Base-by-base conservation (phyloP, 2,888 invertebrate species). In the Ectemnius lituratus region DNA sequence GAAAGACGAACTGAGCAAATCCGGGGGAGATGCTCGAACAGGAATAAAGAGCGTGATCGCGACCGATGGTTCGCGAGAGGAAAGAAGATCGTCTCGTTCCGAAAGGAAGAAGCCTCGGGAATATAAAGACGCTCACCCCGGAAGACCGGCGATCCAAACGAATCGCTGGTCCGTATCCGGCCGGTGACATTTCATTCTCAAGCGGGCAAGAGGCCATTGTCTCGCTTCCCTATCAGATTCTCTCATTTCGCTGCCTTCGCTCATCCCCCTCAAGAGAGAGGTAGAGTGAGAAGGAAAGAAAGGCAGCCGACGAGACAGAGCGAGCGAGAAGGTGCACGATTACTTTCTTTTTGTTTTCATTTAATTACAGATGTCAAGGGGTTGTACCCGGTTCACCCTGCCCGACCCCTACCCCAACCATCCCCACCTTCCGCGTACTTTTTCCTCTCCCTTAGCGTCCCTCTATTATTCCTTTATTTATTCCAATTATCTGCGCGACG, bases 341-440 rank as follows among this genome's bases (percentile, higher is more conserved):
- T 90, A 89, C 89, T 89, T 90, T 89, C 88, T 88, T 90, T 89
- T 90, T 90, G 90, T 90, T 90, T 90, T 90, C 89, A 88, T 90
- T 90, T 90, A 90, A 90, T 90, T 90, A 90, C 90, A 88, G 90
- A 90, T 89, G 90, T 90, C 89, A 90, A 90, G 90, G 89, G 90
- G 89, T 89, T 89, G 88, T 85, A 87, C 85, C 82, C 80, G 16
- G 80, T 79, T 78, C 71, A 56, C 77, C 72, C 78, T 68, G 67
- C 69, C 71, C 66, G 59, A 45, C 64, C 62, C 46, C 70, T 16
- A 52, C 0, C 52, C 5, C 52, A 11, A 6, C 52, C 52, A 52
- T 52, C 4, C n/a, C 52, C 52, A 52, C 52, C 27, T 67, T 65
- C 79, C 57, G 70, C 71, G 78, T 78, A 77, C 82, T 81, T 80